Evolutionary conservation across 2,888 invertebrate species (phyloP).

Genomic region (Zaprionus obscuricornis): DNA sequence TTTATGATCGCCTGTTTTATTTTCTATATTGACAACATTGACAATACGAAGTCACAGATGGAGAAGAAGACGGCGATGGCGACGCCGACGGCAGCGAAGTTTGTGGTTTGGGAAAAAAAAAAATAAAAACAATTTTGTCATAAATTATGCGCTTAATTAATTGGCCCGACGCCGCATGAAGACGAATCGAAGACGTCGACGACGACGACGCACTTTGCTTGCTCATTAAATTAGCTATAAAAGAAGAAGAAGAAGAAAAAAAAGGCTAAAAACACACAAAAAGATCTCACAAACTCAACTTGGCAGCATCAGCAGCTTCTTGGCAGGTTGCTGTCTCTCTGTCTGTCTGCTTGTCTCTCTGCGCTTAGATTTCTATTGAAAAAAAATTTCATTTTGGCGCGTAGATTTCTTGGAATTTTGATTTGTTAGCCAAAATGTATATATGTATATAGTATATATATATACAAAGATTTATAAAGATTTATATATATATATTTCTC

Average conservation of each 20-base stretch:
- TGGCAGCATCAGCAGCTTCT: constrained; percentile 11
- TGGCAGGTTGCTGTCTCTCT: constrained; percentile 40
- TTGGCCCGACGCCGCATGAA: constrained; percentile 75
- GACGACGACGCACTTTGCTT: constrained; percentile 22
- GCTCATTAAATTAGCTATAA: constrained; percentile 61
- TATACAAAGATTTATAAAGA: not conserved
- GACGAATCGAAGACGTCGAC: too few relatives aligned
- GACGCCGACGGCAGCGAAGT: too few relatives aligned
- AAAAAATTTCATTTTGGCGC: constrained; percentile 42
- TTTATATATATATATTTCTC: constrained; percentile 18
- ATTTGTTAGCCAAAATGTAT: constrained; percentile 19
- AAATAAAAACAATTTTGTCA: constrained; percentile 54
- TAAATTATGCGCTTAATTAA: constrained; percentile 81
- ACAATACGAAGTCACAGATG: constrained; percentile 26
- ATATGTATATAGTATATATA: too few relatives aligned
- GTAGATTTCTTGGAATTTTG: constrained; percentile 54
- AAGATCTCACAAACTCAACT: constrained; percentile 9
- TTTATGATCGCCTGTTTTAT: constrained; percentile 41
- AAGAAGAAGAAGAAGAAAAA: constrained; percentile 22
- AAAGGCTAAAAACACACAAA: constrained; percentile 14
- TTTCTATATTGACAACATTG: constrained; percentile 54
- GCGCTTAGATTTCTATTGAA: constrained; percentile 58
- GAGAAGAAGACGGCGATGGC: not conserved
- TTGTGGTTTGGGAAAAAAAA: constrained; percentile 2
- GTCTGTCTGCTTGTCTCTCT: constrained; percentile 30